Percentiles rank a stretch among this genome's conserved stretches.
phyloP scores from a whole-genome alignment of 2,113 vertebrate genomes.

The Onychorhynchus coronatus region DNA sequence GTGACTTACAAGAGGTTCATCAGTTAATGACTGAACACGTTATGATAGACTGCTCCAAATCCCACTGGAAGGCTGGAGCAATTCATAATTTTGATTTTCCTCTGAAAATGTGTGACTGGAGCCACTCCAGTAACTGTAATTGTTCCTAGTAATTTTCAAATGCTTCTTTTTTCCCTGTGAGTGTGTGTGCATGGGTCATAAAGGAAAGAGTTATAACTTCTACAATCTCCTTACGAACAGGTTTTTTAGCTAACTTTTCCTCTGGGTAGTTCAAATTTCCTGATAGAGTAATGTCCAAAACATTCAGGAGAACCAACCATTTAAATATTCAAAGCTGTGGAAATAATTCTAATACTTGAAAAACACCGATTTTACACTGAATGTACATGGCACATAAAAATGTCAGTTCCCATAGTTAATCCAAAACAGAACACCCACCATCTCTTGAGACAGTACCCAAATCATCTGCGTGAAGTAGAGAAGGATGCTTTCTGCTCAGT shows the following conservation, averaged over 20 bases:
- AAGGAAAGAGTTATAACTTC: background rate
- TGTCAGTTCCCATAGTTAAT: background rate
- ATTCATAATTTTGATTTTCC: constrained; percentile 11
- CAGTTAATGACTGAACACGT: background rate
- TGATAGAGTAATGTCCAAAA: background rate
- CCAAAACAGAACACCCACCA: background rate
- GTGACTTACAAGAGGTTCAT: background rate
- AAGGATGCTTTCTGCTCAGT: background rate
- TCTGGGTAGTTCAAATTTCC: constrained; percentile 16
- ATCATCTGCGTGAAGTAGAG: background rate
- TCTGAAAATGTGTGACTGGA: constrained; percentile 26
- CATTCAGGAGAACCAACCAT: background rate
- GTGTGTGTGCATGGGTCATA: background rate
- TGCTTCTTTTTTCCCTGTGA: background rate
- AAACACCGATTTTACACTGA: background rate
- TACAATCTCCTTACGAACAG: background rate
- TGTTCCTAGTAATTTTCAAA: background rate
- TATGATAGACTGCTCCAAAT: background rate
- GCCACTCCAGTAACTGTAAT: background rate
- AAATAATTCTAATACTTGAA: background rate
- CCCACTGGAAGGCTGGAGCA: background rate
- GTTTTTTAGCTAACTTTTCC: background rate
- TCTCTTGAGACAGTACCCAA: background rate
- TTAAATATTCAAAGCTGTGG: background rate
- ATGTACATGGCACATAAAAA: background rate